Percentiles rank a stretch among this genome's conserved stretches.
phyloP scores from a whole-genome alignment of 2,888 invertebrate genomes.

The Synergus japonicus region DNA sequence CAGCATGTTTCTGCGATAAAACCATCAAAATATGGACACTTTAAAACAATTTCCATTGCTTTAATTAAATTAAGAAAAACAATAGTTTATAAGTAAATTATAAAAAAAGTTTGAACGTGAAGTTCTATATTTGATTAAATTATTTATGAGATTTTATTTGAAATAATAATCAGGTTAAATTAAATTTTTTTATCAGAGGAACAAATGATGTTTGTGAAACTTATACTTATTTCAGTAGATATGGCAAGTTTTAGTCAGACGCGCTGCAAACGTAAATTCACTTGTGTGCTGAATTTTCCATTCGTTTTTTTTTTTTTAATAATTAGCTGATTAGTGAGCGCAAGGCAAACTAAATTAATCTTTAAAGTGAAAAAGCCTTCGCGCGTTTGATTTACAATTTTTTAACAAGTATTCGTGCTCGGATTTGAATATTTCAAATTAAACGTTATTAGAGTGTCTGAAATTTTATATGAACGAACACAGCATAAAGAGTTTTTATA shows the following conservation, averaged over 20 bases:
- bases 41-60: no score
- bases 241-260: not conserved
- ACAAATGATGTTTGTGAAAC: not conserved
- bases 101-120: not conserved
- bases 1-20: no score
- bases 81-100: not conserved
- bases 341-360: not conserved
- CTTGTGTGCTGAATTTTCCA: not conserved
- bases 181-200: not conserved
- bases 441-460: no score
- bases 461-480: no score
- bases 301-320: not conserved
- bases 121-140: not conserved
- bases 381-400: no score
- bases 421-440: no score
- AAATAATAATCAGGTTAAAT: not conserved
- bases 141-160: not conserved
- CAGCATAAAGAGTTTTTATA: no score
- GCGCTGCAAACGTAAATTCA: not conserved
- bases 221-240: not conserved
- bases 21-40: no score
- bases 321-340: conserved; percentile 7
- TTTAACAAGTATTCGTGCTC: no score
- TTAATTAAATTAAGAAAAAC: no score
- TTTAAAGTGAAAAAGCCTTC: no score